Evolutionary conservation across 2,888 invertebrate species (phyloP), one percentile per base, ranked within the genome.

Genomic region (Callyntrura sp.): DNA sequence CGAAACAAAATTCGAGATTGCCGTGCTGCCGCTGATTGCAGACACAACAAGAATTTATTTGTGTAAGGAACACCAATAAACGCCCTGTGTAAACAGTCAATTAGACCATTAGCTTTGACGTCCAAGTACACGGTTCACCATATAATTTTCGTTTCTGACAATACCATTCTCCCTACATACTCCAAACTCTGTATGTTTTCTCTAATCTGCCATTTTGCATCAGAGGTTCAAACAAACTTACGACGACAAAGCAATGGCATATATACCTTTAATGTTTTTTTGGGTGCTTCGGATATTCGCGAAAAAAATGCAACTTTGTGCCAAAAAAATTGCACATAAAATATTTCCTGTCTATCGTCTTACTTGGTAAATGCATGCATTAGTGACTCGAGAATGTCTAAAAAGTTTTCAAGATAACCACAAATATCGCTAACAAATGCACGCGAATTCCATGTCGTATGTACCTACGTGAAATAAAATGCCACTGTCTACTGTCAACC

Each of bases 291-390:
- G 51, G 35, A 14, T n/a, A n/a, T n/a, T n/a, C n/a, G 73, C 48
- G 12, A 48, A 23, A 5, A 83, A 70, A 17, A 23, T 11, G 14
- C 43, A 25, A 6, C 4, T 48, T 62, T 65, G 81, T 87, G 87
- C 87, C 87, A 87, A 87, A 81, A n/a, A 87, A 87, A 81, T 55
- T 81, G 28, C 70, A 87, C 73, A 73, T 81, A 87, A 35, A 48
- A 81, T 79, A 35, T 20, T 25, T 25, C 65, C 12, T 35, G 65
- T 23, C 12, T 35, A 20, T 28, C 2, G 65, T 35, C 35, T 35
- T 4, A 35, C 35, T 35, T 6, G 17, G n/a, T 23, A 62, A 48
- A 62, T 20, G 57, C 14, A 20, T 20, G 78, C 25, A 25, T 17
- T 45, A 20, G 43, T 28, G 45, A n/a, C 45, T 45, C 20, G 35